phyloP scores from a whole-genome alignment of 37 sponge, comb jelly and placozoan genomes.

The Spongilla lacustris region DNA sequence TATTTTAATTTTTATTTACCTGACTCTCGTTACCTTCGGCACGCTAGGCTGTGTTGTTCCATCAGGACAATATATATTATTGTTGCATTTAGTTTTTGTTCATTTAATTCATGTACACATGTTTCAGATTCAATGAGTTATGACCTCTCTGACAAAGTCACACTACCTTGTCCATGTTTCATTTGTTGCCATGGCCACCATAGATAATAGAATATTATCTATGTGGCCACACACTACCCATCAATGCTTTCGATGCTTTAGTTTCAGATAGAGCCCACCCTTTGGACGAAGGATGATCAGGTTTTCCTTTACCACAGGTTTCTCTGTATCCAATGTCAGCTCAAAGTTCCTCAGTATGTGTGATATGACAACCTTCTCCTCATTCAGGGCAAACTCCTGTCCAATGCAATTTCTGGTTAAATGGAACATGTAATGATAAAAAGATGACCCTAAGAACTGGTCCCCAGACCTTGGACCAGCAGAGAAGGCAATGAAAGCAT shows the following conservation, averaged over 20 bases:
- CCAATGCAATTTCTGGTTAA: slow-evolving; percentile 81
- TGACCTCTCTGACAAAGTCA: too few relatives aligned
- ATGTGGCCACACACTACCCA: neutral
- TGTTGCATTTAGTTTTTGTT: too few relatives aligned
- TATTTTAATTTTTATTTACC: too few relatives aligned
- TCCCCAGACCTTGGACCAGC: slow-evolving; percentile 83
- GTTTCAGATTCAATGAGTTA: too few relatives aligned
- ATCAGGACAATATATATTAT: too few relatives aligned
- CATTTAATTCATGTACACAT: too few relatives aligned
- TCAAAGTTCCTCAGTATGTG: slow-evolving; percentile 71
- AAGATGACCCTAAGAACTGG: neutral
- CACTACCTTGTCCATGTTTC: too few relatives aligned
- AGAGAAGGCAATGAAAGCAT: slow-evolving; percentile 86
- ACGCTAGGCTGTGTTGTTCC: too few relatives aligned
- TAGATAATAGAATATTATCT: neutral
- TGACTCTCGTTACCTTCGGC: too few relatives aligned
- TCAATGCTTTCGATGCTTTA: slow-evolving; percentile 47
- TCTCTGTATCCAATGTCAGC: neutral
- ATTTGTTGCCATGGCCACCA: too few relatives aligned
- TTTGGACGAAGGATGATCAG: slow-evolving; percentile 67
- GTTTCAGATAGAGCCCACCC: slow-evolving; percentile 62
- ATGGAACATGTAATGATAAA: neutral
- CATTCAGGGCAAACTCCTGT: slow-evolving; percentile 85
- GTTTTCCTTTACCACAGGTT: slow-evolving; percentile 32
- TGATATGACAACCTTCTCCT: slow-evolving; percentile 59